A percentile compares a stretch with the other conserved stretches of the same genome.
Conservation (phyloP, 2,888 invertebrate genomes). For the Cantharis flavilabris region DNA sequence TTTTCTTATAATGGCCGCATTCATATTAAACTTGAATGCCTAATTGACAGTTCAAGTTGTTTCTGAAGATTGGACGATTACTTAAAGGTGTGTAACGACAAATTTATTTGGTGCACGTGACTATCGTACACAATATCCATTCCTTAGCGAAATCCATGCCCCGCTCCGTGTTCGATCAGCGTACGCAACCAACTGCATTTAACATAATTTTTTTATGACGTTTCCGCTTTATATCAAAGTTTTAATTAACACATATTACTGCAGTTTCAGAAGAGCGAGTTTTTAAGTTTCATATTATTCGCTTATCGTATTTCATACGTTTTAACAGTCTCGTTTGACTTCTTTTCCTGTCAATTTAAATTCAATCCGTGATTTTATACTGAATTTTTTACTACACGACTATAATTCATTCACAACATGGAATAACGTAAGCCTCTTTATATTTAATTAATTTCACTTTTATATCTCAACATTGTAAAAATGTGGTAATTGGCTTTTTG, state of each 20-base stretch:
- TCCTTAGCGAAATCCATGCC: background rate
- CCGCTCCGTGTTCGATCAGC: background rate
- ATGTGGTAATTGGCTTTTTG: background rate
- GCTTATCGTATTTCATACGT: slow-evolving; percentile 15
- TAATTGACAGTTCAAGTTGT: slow-evolving; percentile 1
- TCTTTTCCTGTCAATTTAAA: slow-evolving; percentile 15
- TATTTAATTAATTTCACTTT: background rate
- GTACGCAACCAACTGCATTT: background rate
- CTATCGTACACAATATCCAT: background rate
- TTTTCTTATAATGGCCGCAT: slow-evolving; percentile 5
- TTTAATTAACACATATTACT: background rate
- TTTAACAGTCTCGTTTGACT: slow-evolving; percentile 17
- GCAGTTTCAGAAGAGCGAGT: slow-evolving; percentile 6
- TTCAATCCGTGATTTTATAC: slow-evolving; percentile 9
- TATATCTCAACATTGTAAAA: background rate
- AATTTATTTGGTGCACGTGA: background rate
- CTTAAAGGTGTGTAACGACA: background rate
- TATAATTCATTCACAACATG: background rate
- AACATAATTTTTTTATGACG: background rate
- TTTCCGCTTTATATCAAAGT: background rate
- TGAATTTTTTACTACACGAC: background rate
- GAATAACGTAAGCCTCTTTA: background rate
- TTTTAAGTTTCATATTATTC: slow-evolving; percentile 7
- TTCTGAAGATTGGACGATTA: background rate
- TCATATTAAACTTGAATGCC: slow-evolving; percentile 6